Evolutionary conservation across 2,797 vertebrate species (phyloP), one percentile per base, ranked within the genome.

Genomic region (Danio tinwini): DNA sequence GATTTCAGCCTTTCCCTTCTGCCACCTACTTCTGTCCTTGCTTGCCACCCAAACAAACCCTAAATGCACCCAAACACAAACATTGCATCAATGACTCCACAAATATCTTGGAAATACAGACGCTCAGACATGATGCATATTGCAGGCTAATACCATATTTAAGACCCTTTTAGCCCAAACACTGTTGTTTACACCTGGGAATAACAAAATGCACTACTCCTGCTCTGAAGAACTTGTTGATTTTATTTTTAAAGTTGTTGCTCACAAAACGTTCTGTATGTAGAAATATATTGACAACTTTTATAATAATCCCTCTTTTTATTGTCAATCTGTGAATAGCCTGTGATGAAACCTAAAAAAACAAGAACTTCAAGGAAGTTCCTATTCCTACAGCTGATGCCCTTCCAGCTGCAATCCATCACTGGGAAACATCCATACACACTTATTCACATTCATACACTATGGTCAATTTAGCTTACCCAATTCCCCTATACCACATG

Each of bases 21-120:
- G 21, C 9, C 53, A 61, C 76, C 64, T 78, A 39, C 45, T 17
- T 58, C 68, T 65, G 53, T 72, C 61, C 59, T 64, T 59, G 61
- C 37, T 68, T 82, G 81, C 47, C 63, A 69, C 76, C 19, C 53
- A 13, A 78, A 78, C 19, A 2, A 82, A 82, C 62, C 63, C 16
- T 73, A 78, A 47, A 81, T 59, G 40, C 63, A 47, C 56, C 58
- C 19, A 29, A 61, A 81, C 78, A 70, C 74, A 67, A 47, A 62
- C 61, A 80, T 67, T 29, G 29, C 29, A 29, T 29, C 29, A 29
- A 29, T 29, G 29, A 16, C 13, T 13, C 49, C 9, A 45, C 21
- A 59, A 47, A 67, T 1, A 53, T 52, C 45, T 29, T 13, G 42
- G 17, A 69, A 7, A 21, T 45, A 56, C 17, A 19, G 17, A 67